Evolutionary conservation across 2,797 vertebrate genomes (phyloP).

Genomic region (Eulemur mongoz): DNA sequence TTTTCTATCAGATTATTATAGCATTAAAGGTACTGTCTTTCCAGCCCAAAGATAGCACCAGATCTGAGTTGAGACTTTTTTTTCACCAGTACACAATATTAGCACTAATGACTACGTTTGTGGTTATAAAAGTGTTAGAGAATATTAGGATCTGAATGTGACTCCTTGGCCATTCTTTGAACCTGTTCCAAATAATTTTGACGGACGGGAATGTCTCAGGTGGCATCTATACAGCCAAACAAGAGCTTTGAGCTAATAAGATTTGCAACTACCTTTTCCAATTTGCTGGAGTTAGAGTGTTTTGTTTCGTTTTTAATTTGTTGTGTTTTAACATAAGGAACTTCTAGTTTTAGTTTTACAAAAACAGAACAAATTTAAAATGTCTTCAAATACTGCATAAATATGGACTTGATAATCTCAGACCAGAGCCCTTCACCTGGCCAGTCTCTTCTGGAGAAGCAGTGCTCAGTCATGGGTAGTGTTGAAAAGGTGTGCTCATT

Average conservation of each 20-base stretch:
- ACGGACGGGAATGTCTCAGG: background rate
- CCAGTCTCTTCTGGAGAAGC: background rate
- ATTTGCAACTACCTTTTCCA: background rate
- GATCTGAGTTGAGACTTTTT: background rate
- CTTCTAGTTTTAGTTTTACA: background rate
- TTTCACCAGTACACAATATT: background rate
- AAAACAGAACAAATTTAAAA: background rate
- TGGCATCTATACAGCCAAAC: background rate
- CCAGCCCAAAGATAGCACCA: background rate
- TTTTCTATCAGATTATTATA: background rate
- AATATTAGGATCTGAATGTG: background rate
- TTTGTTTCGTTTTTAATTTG: background rate
- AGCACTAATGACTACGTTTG: background rate
- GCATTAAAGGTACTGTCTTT: background rate
- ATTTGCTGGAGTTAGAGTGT: background rate
- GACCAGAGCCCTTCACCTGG: background rate
- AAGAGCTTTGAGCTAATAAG: constrained; percentile 16
- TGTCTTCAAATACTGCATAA: background rate
- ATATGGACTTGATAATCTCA: background rate
- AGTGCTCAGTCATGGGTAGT: background rate
- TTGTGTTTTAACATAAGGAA: constrained; percentile 4
- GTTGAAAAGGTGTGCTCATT: background rate
- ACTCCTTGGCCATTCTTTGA: background rate
- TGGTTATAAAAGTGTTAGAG: background rate
- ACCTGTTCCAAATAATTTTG: background rate